Base-by-base conservation (phyloP, 1,140 invertebrate species). In the Dendrolimus kikuchii region DNA sequence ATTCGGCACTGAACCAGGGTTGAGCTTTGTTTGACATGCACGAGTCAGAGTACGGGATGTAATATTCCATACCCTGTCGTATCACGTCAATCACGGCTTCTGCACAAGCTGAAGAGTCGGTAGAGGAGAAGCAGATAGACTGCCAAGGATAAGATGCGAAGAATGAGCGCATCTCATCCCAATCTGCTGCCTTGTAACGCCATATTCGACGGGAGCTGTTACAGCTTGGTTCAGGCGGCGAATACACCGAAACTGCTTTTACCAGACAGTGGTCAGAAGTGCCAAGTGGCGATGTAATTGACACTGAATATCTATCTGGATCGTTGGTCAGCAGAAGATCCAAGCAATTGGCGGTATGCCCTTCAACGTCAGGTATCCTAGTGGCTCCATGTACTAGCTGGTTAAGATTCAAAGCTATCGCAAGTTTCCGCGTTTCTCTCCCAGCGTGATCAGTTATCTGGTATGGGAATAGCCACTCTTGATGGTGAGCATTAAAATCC, bases 11-110 rank as follows among this genome's bases (percentile, higher is more conserved):
- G 36, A 63, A 61, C 65, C 61, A 61, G 5, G 47, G 53, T 4
- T 23, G 47, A 58, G 55, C 42, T 61, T 59, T 59, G 45, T 38
- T 40, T 38, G 9, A 38, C 4, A 55, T 8, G 10, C 53, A 39
- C 7, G 51, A 38, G 36, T 59, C 60, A 8, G 49, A 46, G 10
- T 46, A 52, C 7, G 59, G 62, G 7, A 64, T 64, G 40, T 46
- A 62, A 42, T 62, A 62, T 10, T 66, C 60, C 60, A 63, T 69
- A n/a, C 5, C 57, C 36, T 52, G 51, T 40, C 37, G 51, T 5
- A 63, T 6, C n/a, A 66, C 60, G 5, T 57, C 53, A 4, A 53
- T 50, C 46, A 60, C 42, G n/a, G 58, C 52, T 46, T 56, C 45
- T 7, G 55, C 53, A 42, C 55, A 57, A 0, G 0, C 50, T 10